Base-by-base conservation (phyloP, 2,888 invertebrate genomes). In the Troides helena region DNA sequence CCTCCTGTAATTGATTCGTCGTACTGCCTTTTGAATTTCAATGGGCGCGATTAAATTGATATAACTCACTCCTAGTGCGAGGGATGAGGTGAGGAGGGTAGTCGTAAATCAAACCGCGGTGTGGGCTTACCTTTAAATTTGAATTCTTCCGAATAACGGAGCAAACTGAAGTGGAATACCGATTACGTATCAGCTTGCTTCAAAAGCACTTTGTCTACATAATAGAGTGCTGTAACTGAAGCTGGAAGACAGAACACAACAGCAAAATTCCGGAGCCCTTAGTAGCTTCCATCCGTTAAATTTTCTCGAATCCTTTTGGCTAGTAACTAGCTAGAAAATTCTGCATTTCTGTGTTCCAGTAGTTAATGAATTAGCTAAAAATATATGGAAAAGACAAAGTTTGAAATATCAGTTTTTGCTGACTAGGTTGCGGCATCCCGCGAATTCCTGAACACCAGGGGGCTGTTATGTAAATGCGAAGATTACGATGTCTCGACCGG, bases 1-100 rank as follows among this genome's bases (percentile, higher is more conserved):
- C 70, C 75, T 78, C 76, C 79, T 74, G 87, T 90, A 90, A 90
- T 90, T 90, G 90, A 90, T 90, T 90, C 90, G 85, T 81, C 82
- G 86, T 74, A 77, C 76, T 82, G 82, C 86, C 85, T 79, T 84
- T 85, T 90, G 91, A 92, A 92, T 92, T 90, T 90, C 89, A 92
- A 92, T 92, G 82, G 80, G 83, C 75, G 77, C 83, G 86, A 90
- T 92, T 90, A 91, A 90, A 90, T 89, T 90, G 90, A 89, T 90
- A 88, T 89, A 88, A 89, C 84, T 83, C 80, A 79, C 78, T 66
- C 77, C 78, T 73, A 74, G 77, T 66, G 75, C 76, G 74, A 76
- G 56, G 56, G n/a, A 21, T 1, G 14, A 56, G 56, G 56, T 18
- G 21, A n/a, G 58, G 70, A 71, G 74, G 71, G 77, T 72, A 63